phyloP scores from a whole-genome alignment of 2,797 vertebrate genomes.

The Eulemur albifrons region DNA sequence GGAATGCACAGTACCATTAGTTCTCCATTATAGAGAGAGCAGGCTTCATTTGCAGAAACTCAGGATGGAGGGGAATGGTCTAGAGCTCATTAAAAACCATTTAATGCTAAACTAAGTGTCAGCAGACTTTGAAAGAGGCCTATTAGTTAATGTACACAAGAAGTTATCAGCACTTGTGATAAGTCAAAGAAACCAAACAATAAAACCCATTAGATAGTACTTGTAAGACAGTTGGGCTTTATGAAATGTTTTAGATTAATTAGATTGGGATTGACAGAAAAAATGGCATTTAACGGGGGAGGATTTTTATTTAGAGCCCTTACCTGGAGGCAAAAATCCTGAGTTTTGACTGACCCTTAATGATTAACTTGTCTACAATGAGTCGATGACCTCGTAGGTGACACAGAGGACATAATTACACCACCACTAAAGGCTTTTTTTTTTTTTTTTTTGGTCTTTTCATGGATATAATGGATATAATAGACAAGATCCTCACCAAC shows the following conservation, averaged over 20 bases:
- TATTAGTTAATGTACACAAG: constrained; percentile 75
- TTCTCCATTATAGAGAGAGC: constrained; percentile 13
- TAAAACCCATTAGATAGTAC: constrained; percentile 67
- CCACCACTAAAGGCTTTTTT: not conserved
- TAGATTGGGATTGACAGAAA: constrained; percentile 42
- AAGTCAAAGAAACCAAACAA: constrained; percentile 74
- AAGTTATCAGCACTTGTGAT: constrained; percentile 74
- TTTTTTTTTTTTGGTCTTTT: not conserved
- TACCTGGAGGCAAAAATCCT: constrained; percentile 53
- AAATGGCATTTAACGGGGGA: not conserved
- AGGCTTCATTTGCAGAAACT: constrained; percentile 39
- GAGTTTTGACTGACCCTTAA: constrained; percentile 57
- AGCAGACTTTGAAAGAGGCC: constrained; percentile 62
- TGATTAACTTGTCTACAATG: constrained; percentile 38
- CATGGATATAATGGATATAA: not conserved
- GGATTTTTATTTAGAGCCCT: constrained; percentile 41
- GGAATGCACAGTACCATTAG: constrained; percentile 28
- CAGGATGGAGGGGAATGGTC: not conserved
- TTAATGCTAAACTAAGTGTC: constrained; percentile 68
- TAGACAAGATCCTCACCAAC: not conserved
- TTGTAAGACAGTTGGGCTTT: constrained; percentile 43
- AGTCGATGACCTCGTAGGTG: not conserved
- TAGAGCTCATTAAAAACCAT: constrained; percentile 66
- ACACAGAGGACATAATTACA: not conserved
- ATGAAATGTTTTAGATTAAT: constrained; percentile 67